Conservation (phyloP, 2,113 vertebrate species). For the Crypturellus undulatus region DNA sequence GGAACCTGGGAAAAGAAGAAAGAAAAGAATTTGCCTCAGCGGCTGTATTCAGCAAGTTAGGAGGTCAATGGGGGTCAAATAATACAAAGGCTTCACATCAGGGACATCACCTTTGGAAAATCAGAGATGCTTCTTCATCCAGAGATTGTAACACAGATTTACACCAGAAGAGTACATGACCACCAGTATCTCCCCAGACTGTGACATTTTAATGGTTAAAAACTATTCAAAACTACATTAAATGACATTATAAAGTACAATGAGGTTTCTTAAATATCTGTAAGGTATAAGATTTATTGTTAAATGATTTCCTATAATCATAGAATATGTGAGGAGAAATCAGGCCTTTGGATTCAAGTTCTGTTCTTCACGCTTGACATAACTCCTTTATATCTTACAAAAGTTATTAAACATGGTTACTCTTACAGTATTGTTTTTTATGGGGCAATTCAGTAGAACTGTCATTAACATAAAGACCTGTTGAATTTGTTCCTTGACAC, state of each 20-base stretch:
- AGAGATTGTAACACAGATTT: background rate
- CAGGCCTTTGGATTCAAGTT: background rate
- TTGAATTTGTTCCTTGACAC: background rate
- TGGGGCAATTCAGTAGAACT: background rate
- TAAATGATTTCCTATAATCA: background rate
- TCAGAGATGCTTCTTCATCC: background rate
- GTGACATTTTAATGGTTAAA: accelerated
- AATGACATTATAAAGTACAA: background rate
- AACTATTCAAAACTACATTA: background rate
- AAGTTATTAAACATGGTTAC: accelerated
- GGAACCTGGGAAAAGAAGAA: conserved; percentile 29
- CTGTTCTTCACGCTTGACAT: background rate
- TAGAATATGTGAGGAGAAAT: background rate
- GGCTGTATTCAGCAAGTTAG: background rate
- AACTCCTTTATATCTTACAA: background rate
- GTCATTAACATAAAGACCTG: background rate
- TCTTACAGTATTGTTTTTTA: background rate
- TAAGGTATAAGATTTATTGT: background rate
- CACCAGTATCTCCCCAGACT: background rate
- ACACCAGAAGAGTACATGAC: background rate
- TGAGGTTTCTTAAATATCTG: background rate
- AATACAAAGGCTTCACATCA: background rate
- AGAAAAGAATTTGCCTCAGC: background rate
- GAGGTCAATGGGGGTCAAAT: background rate
- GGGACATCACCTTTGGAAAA: background rate